A percentile compares a stretch with the other conserved stretches of the same genome.
These are phyloP conservation scores for Nowickia ferox DNA, from an alignment of 2,888 invertebrate species.

Conservation along the genomic window DNA sequence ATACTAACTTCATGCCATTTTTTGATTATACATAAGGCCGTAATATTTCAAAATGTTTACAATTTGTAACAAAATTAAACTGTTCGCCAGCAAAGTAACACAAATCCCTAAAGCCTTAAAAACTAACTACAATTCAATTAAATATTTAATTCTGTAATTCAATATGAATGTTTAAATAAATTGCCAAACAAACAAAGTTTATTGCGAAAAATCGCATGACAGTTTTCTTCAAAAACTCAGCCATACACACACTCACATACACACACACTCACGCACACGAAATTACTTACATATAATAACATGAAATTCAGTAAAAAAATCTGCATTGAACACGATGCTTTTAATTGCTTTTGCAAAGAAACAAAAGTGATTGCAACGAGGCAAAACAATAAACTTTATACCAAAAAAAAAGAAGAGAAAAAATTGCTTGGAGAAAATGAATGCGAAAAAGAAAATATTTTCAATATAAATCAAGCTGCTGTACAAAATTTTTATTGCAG, in stretches of 20 bases:
- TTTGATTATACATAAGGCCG: too few species aligned
- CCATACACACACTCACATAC: too few species aligned
- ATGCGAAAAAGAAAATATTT: slow-evolving; percentile 17
- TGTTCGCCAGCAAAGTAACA: too few species aligned
- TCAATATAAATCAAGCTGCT: slow-evolving; percentile 51
- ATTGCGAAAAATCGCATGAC: slow-evolving; percentile 28
- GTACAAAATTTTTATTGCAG: slow-evolving; percentile 7
- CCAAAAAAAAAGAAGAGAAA: neutral
- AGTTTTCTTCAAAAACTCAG: neutral
- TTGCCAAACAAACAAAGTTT: slow-evolving; percentile 3
- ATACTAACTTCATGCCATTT: too few species aligned
- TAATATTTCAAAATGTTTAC: too few species aligned
- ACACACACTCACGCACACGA: too few species aligned
- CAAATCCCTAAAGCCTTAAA: neutral
- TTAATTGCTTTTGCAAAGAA: slow-evolving; percentile 57
- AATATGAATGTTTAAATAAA: slow-evolving; percentile 28
- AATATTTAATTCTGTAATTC: slow-evolving; percentile 25
- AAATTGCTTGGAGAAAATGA: slow-evolving; percentile 9
- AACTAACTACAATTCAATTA: slow-evolving; percentile 22
- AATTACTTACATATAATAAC: neutral
- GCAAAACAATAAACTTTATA: neutral
- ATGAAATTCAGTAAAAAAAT: slow-evolving; percentile 46
- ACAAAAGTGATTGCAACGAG: neutral
- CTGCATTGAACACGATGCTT: slow-evolving; percentile 37
- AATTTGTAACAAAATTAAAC: neutral